Conservation (phyloP, 30 jellyfish, hydroid and myxozoan species). For the Aurelia aurita complex sp. Pacific region DNA sequence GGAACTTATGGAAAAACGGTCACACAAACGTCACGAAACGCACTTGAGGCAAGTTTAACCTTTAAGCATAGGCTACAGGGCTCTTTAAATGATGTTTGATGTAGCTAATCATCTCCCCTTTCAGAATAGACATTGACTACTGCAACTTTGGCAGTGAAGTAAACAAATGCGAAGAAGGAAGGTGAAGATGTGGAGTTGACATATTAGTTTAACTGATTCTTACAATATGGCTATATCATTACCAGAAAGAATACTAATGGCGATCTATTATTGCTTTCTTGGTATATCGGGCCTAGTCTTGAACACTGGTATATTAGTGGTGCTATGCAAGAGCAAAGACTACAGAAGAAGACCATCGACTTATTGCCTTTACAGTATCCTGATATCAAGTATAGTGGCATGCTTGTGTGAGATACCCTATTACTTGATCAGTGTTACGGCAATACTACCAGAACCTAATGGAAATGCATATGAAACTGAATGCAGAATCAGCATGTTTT, state of each 20-base stretch:
- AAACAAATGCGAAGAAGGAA: no score
- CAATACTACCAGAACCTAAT: constrained; percentile 10
- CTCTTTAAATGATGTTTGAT: no score
- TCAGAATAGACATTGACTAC: no score
- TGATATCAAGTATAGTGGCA: constrained; percentile 28
- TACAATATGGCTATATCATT: constrained; percentile 3
- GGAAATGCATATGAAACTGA: background rate
- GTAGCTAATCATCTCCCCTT: no score
- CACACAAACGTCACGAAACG: no score
- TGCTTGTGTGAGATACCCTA: constrained; percentile 40
- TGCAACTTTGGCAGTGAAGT: no score
- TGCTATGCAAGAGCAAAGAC: constrained; percentile 2
- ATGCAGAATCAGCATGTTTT: constrained; percentile 27
- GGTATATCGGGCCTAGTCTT: constrained; percentile 34
- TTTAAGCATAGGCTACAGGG: no score
- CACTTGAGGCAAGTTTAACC: no score
- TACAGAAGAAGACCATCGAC: constrained; percentile 35
- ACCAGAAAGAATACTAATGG: constrained; percentile 17
- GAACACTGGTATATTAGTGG: constrained; percentile 2
- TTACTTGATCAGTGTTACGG: constrained; percentile 15
- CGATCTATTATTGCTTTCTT: constrained; percentile 18
- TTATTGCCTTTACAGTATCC: constrained; percentile 27
- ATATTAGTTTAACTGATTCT: background rate
- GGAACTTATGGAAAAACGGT: no score
- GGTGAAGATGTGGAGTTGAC: no score